These are phyloP conservation scores for Reinhardtius hippoglossoides DNA, from an alignment of 2,113 vertebrate genomes.

Conservation along the genomic window DNA sequence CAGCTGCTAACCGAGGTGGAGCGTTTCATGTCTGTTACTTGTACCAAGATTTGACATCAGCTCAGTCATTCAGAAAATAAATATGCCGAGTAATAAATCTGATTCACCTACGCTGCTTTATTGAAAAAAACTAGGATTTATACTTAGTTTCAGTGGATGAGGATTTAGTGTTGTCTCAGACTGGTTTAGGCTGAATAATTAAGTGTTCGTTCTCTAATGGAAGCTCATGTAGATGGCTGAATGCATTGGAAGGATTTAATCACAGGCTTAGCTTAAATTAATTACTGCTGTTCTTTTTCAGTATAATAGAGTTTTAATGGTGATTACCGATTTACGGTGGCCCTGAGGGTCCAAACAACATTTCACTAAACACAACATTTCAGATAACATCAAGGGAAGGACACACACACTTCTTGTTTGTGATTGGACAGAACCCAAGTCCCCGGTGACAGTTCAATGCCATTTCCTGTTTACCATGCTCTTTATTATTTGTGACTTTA, in stretches of 20 bases:
- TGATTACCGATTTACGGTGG: neutral
- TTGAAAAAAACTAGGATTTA: slow-evolving; percentile 13
- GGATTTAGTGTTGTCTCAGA: neutral
- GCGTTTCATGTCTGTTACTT: slow-evolving; percentile 24
- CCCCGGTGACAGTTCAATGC: neutral
- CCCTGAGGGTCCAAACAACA: too few relatives aligned
- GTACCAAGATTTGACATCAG: slow-evolving; percentile 12
- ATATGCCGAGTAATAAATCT: slow-evolving; percentile 35
- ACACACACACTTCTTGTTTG: neutral
- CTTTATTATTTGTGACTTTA: too few relatives aligned
- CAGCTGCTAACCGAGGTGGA: slow-evolving; percentile 6
- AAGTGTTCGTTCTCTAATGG: neutral
- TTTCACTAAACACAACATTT: too few relatives aligned
- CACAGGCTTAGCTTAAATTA: neutral
- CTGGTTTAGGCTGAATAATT: neutral
- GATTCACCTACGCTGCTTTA: neutral
- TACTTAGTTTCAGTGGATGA: slow-evolving; percentile 12
- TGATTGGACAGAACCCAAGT: neutral
- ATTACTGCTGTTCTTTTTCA: neutral
- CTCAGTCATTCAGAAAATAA: slow-evolving; percentile 20
- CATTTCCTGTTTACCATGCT: neutral
- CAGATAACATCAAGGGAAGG: neutral
- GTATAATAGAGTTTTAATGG: slow-evolving; percentile 12
- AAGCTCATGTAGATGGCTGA: too few relatives aligned
- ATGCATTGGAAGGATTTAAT: neutral